Conservation (phyloP, 2,888 invertebrate genomes). For the Apamea sordens region DNA sequence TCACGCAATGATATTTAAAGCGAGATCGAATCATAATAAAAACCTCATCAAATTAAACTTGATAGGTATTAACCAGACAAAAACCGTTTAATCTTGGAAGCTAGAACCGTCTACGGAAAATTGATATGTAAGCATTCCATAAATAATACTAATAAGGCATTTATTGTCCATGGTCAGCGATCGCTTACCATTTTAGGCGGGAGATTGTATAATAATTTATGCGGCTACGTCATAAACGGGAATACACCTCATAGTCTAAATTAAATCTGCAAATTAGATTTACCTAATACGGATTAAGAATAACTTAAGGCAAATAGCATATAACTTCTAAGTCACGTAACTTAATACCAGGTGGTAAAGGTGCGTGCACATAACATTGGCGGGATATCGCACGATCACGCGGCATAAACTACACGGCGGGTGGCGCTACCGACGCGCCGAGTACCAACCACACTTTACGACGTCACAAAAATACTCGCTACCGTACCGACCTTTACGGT, state of each 20-base stretch:
- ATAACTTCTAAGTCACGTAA: conserved; percentile 77
- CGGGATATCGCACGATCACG: conserved; percentile 81
- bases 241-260: conserved; percentile 51
- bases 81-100: conserved; percentile 52
- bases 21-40: conserved; percentile 37
- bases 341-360: conserved; percentile 78
- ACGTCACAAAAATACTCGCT: conserved; percentile 78
- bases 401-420: conserved; percentile 87
- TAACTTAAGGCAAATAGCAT: conserved; percentile 69
- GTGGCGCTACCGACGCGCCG: conserved; percentile 83
- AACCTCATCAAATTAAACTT: conserved; percentile 46
- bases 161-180: conserved; percentile 55
- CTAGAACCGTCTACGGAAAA: conserved; percentile 28
- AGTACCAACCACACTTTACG: conserved; percentile 77
- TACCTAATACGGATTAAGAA: conserved; percentile 65
- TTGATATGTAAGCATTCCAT: conserved; percentile 43
- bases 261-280: conserved; percentile 64
- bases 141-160: conserved; percentile 62
- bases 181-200: conserved; percentile 51
- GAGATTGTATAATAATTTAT: conserved; percentile 41
- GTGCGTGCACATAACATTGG: conserved; percentile 80
- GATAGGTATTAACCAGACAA: conserved; percentile 41
- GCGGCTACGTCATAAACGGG: conserved; percentile 51
- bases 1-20: conserved; percentile 22
- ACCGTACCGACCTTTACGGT: conserved; percentile 69